Conservation (phyloP, 2,113 vertebrate species). For the Dicrurus megarhynchus region DNA sequence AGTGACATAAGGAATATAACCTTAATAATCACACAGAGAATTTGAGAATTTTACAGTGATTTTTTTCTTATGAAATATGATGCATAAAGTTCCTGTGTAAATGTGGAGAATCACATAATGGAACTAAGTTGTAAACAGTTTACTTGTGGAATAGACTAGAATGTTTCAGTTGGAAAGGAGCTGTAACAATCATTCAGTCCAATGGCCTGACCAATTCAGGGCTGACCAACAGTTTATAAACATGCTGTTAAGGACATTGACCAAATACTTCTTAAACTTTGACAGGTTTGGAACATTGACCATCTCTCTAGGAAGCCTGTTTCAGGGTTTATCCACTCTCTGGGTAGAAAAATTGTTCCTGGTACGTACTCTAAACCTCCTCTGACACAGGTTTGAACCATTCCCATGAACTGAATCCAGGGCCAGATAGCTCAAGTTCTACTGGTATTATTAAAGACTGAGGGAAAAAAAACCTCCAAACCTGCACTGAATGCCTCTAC, state of each 20-base stretch:
- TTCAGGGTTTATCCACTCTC: neutral
- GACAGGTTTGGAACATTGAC: neutral
- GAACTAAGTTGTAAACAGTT: neutral
- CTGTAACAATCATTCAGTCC: neutral
- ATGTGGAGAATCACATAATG: neutral
- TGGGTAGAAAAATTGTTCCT: neutral
- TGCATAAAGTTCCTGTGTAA: neutral
- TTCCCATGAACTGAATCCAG: neutral
- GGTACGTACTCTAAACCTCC: neutral
- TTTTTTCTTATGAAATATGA: neutral
- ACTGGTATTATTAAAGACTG: neutral
- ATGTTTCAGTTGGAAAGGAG: neutral
- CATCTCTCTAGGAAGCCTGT: neutral
- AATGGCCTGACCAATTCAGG: neutral
- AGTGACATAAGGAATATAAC: neutral
- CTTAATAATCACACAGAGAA: neutral
- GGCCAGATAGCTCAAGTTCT: too few species aligned
- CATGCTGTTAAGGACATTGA: neutral
- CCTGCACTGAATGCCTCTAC: fast-evolving
- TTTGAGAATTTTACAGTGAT: neutral
- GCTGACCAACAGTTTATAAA: neutral
- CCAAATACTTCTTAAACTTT: neutral
- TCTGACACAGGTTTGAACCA: neutral
- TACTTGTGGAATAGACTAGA: neutral
- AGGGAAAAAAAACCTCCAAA: fast-evolving